These are phyloP conservation scores for Rutilus rutilus DNA, from an alignment of 2,113 vertebrate genomes.

Conservation along the genomic window DNA sequence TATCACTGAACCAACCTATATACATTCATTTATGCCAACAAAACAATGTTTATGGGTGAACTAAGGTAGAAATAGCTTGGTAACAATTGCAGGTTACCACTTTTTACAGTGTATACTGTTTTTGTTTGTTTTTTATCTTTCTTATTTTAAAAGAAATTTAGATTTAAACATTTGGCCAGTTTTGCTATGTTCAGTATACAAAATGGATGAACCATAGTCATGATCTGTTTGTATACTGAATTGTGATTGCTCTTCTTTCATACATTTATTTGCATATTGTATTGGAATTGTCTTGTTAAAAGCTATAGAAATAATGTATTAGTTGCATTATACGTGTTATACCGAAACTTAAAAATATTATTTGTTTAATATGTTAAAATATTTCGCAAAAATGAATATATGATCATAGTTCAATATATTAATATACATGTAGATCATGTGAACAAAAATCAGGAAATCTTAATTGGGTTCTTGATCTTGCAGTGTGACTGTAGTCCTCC, in stretches of 20 bases:
- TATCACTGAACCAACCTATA: neutral
- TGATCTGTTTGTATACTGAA: neutral
- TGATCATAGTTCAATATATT: too few relatives aligned
- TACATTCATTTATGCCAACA: neutral
- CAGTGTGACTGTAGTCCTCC: neutral
- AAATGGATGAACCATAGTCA: neutral
- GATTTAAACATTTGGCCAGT: neutral
- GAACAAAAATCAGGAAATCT: neutral
- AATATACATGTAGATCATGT: neutral
- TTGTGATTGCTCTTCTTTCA: neutral
- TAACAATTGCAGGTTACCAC: neutral
- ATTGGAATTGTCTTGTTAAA: neutral
- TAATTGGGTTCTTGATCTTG: conserved; percentile 2
- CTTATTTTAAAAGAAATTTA: neutral
- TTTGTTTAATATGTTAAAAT: neutral
- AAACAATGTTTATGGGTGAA: neutral
- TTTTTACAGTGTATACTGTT: neutral
- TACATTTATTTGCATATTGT: neutral
- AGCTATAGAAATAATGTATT: neutral
- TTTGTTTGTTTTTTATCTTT: neutral
- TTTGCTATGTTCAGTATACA: neutral
- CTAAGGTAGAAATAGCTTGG: too few relatives aligned
- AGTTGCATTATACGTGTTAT: neutral
- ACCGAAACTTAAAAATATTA: neutral
- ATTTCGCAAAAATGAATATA: neutral